Evolutionary conservation across 2,113 vertebrate genomes (phyloP).

Genomic region (Copsychus sechellarum): DNA sequence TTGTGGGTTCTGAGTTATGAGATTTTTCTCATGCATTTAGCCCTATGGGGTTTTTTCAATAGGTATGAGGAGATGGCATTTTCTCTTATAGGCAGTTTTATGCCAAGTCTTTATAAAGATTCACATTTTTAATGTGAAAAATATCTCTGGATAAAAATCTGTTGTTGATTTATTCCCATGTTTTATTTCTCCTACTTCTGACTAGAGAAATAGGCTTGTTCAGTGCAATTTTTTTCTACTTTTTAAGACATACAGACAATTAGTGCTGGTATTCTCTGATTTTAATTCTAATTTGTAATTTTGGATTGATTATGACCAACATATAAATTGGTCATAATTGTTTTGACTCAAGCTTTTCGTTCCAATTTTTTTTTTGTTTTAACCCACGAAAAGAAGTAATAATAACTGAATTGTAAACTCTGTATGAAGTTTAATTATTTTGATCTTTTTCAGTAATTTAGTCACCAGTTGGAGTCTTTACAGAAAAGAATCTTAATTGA

Average conservation of each 20-base stretch:
- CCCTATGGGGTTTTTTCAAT: background rate
- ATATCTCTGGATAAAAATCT: slow-evolving; percentile 23
- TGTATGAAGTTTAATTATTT: slow-evolving; percentile 24
- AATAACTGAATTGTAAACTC: background rate
- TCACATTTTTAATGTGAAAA: slow-evolving; percentile 23
- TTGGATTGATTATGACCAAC: background rate
- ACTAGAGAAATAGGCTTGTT: background rate
- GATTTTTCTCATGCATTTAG: background rate
- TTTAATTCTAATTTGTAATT: background rate
- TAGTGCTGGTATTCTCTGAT: background rate
- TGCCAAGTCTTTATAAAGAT: background rate
- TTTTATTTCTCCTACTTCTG: slow-evolving; percentile 13
- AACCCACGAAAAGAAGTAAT: background rate
- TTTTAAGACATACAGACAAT: background rate
- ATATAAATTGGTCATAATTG: background rate
- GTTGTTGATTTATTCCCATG: slow-evolving; percentile 27
- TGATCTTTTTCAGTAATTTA: slow-evolving; percentile 34
- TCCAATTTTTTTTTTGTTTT: background rate
- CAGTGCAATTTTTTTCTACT: background rate
- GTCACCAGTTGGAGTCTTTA: slow-evolving; percentile 22
- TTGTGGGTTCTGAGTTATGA: background rate
- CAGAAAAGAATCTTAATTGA: slow-evolving; percentile 38
- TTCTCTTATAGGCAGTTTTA: background rate
- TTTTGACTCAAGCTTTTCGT: background rate
- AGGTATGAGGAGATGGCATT: background rate